phyloP scores from a whole-genome alignment of 1,140 invertebrate genomes.

The Drosophila trapezifrons region DNA sequence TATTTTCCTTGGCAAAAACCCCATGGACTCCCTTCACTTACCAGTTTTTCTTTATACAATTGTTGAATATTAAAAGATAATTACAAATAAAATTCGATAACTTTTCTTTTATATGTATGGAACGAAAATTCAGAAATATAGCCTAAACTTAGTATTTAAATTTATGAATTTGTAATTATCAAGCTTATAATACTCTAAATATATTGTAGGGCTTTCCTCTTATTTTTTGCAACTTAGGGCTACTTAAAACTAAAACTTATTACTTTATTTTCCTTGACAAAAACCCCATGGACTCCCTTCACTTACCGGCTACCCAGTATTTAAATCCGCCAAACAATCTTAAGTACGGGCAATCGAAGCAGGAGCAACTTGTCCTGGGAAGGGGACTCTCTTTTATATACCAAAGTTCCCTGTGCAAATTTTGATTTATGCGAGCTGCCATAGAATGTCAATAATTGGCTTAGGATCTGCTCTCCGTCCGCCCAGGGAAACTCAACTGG shows the following conservation, averaged over 20 bases:
- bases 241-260: neutral
- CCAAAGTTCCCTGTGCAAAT: slow-evolving; percentile 15
- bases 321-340: slow-evolving; percentile 26
- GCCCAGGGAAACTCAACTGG: slow-evolving; percentile 19
- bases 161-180: too few relatives aligned
- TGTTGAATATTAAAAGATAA: too few relatives aligned
- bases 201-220: too few relatives aligned
- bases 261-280: neutral
- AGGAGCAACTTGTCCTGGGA: neutral
- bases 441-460: slow-evolving; percentile 70
- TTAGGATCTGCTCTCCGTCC: slow-evolving; percentile 28
- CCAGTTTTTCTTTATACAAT: too few relatives aligned
- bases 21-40: neutral
- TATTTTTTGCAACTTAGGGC: too few relatives aligned
- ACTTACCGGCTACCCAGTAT: neutral
- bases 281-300: neutral
- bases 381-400: slow-evolving; percentile 5
- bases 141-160: too few relatives aligned
- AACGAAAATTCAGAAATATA: too few relatives aligned
- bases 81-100: too few relatives aligned
- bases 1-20: too few relatives aligned
- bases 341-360: slow-evolving; percentile 4
- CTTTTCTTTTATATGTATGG: too few relatives aligned
- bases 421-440: slow-evolving; percentile 70
- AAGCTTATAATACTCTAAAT: too few relatives aligned